Base-by-base conservation (phyloP, 2,888 invertebrate genomes). In the Unio pictorum region DNA sequence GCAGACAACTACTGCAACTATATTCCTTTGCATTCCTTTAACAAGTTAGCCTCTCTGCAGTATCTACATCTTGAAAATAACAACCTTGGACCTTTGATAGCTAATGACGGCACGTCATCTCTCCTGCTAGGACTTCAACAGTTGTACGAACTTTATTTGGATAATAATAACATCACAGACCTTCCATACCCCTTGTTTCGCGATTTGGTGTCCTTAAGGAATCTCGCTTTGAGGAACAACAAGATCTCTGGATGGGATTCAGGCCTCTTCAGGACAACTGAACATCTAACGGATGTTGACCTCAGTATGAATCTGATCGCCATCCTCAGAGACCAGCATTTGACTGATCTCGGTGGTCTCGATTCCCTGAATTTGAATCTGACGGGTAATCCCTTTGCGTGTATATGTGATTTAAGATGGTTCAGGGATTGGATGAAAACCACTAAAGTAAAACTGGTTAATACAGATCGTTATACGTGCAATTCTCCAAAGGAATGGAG, bases 391-490 rank as follows among this genome's bases (percentile, higher is more conserved):
- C 96, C 97, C 61, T 91, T 97, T 82, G 94, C 94, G 76, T 97
- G 97, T 91, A 95, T 94, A 87, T 97, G 97, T 90, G 95, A 96
- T 89, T 94, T 96, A 72, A 95, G 96, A 91, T 95, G 95, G 89
- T 92, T 96, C 64, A 96, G 97, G 95, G 95, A 94, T 91, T 97
- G 96, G 97, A 92, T 97, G 93, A 95, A 86, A 95, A 95, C 89
- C 95, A 97, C 91, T 93, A 68, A 70, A 1, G 66, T 81, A 1
- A 58, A 26, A 0, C 20, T 85, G 30, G 58, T 72, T 1, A 67
- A 75, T 7, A 61, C 64, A n/a, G 64, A 66, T 8, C 63, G 64
- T 5, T 84, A 81, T 59, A 73, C 64, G 1, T 85, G 85, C 61
- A 80, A 80, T 56, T 72, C 78, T 3, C 85, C 85, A 3, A 59